These are phyloP conservation scores for Acrossocheilus wenchowensis DNA, from an alignment of 2,797 vertebrate species.

Conservation along the genomic window DNA sequence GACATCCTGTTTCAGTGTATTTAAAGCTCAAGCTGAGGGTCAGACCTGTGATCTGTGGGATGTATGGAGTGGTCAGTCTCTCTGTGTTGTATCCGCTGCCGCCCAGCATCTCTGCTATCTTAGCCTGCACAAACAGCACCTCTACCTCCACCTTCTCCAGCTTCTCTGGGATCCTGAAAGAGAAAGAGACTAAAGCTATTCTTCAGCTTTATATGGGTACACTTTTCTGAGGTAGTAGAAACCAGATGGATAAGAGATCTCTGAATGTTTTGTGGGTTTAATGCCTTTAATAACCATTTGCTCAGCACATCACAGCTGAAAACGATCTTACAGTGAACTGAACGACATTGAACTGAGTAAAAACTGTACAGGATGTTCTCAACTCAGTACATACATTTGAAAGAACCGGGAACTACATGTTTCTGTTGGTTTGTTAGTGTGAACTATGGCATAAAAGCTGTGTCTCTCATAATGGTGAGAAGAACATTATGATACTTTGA, in stretches of 20 bases:
- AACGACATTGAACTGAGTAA: neutral
- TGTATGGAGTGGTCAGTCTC: conserved; percentile 81
- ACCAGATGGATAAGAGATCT: neutral
- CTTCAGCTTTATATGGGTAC: neutral
- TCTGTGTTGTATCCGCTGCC: conserved; percentile 88
- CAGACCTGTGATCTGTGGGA: conserved; percentile 86
- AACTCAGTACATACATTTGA: neutral
- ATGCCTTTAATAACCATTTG: neutral
- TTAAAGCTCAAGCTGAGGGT: neutral
- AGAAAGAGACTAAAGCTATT: neutral
- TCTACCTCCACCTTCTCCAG: conserved; percentile 77
- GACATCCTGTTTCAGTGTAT: conserved; percentile 2
- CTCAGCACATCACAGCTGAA: neutral
- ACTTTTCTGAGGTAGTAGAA: neutral
- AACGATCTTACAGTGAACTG: neutral
- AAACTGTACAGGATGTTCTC: neutral
- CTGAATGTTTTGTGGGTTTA: conserved; percentile 12
- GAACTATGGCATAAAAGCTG: neutral
- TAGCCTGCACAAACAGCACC: conserved; percentile 84
- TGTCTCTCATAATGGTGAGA: neutral
- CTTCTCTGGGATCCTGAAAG: conserved; percentile 77
- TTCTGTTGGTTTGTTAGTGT: neutral
- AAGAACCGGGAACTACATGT: neutral
- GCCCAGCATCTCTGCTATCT: conserved; percentile 84
- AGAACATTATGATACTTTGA: neutral